Base-by-base conservation (phyloP, 2,888 invertebrate genomes). In the Hemaris fuciformis region DNA sequence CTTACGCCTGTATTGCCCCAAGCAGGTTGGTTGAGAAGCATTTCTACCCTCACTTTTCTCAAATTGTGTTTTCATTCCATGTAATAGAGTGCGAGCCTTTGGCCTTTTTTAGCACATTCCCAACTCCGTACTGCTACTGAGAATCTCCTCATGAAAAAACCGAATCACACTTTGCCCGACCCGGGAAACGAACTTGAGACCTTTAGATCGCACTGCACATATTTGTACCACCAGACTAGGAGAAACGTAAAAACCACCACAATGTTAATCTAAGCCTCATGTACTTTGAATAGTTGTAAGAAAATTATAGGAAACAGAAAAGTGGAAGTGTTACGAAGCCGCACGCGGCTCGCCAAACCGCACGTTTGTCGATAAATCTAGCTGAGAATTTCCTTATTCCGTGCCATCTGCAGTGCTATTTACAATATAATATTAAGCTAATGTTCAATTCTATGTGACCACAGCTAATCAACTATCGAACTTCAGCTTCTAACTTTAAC, bases 341-440 rank as follows among this genome's bases (percentile, higher is more conserved):
- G 34, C 61, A 57, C 23, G 15, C 15, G 22, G 34, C 61, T 25
- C 18, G 15, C 42, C n/a, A 57, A 61, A 57, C 61, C 61, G 57
- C 60, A 53, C 53, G 27, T 46, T 20, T 46, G 46, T 34, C 60
- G 48, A 60, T 60, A 60, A 60, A 60, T 53, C 48, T 60, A 60
- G 15, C 43, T 13, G 4, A 18, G 42, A 68, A 77, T 82, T 88
- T 89, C 89, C 88, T 86, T 85, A 85, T 88, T 83, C 76, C 74
- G 69, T 70, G 69, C 77, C 77, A 77, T 82, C 79, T 75, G 70
- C 73, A 64, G 70, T 68, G 69, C 71, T 74, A 78, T 76, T 81
- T 80, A 77, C 79, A 79, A 80, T 77, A n/a, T n/a, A 79, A 76
- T 70, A 78, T 79, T 38, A n/a, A 38, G 38, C 38, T 38, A 38